Conservation (phyloP, 2,888 invertebrate species). For the Didymodactylos carnosus region DNA sequence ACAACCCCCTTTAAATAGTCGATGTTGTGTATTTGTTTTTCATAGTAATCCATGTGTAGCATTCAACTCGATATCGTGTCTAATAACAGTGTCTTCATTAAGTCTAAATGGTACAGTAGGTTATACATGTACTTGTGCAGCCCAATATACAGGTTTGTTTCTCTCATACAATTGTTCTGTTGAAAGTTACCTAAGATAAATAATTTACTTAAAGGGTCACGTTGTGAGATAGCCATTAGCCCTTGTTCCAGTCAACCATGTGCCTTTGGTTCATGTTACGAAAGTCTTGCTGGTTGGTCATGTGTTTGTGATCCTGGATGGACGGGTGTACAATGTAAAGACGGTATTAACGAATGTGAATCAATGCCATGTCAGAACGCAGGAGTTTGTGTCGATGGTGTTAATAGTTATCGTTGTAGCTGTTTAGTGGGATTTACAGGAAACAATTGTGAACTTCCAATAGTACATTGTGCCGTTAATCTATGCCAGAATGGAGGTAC, state of each 20-base stretch:
- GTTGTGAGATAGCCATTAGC: not conserved
- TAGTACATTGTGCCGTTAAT: not conserved
- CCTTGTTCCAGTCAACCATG: conserved; percentile 4
- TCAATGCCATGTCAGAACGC: conserved; percentile 10
- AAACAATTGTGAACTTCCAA: not conserved
- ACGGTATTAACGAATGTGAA: conserved; percentile 4
- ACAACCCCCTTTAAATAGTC: not conserved
- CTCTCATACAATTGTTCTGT: not conserved
- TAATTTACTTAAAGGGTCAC: not conserved
- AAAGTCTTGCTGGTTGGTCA: not conserved
- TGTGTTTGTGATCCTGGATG: conserved; percentile 9
- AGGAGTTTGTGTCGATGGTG: conserved; percentile 8
- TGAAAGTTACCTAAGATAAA: not conserved
- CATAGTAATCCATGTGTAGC: conserved; percentile 7
- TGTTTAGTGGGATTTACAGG: not conserved
- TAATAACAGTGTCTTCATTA: not conserved
- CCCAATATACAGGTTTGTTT: not conserved
- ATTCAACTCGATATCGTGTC: conserved; percentile 1
- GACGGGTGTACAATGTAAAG: conserved; percentile 4
- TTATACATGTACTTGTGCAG: conserved; percentile 7
- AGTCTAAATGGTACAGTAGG: not conserved
- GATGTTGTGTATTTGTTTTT: not conserved
- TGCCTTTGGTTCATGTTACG: not conserved
- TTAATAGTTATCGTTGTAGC: not conserved
- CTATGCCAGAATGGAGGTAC: conserved; percentile 11